phyloP scores from a whole-genome alignment of 2,113 vertebrate genomes.

The Calypte anna region DNA sequence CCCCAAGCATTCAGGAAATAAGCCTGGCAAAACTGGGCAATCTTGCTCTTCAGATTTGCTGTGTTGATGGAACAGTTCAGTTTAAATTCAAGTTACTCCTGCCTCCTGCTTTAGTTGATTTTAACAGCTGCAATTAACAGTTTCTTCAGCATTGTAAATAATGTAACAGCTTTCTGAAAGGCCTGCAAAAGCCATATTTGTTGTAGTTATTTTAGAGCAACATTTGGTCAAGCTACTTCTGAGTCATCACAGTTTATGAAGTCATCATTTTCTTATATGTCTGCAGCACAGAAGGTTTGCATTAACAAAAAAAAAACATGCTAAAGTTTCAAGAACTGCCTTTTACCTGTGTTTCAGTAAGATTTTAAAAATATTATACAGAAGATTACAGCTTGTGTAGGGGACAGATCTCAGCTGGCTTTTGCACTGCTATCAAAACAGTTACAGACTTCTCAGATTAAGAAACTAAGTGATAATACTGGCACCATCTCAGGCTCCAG shows the following conservation, averaged over 20 bases:
- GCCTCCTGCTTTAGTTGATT: neutral
- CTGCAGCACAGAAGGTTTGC: neutral
- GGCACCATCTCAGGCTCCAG: neutral
- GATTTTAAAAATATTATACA: neutral
- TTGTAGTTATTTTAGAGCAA: neutral
- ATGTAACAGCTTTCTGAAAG: neutral
- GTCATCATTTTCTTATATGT: neutral
- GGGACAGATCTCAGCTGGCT: neutral
- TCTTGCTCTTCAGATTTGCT: neutral
- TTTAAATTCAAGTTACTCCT: neutral
- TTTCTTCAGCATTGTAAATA: neutral
- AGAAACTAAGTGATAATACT: neutral
- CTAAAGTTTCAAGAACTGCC: neutral
- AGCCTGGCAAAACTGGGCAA: neutral
- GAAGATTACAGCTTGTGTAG: neutral
- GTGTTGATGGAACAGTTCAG: neutral
- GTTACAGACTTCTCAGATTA: neutral
- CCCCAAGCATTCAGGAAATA: neutral
- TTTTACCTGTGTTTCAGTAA: neutral
- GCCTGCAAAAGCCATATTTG: neutral
- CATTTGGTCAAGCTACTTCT: neutral
- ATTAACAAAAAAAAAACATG: neutral
- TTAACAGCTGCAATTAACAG: neutral
- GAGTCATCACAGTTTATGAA: neutral
- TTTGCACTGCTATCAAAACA: neutral